Evolutionary conservation across 2,113 vertebrate species (phyloP).

Genomic region (Sciurus niger): DNA sequence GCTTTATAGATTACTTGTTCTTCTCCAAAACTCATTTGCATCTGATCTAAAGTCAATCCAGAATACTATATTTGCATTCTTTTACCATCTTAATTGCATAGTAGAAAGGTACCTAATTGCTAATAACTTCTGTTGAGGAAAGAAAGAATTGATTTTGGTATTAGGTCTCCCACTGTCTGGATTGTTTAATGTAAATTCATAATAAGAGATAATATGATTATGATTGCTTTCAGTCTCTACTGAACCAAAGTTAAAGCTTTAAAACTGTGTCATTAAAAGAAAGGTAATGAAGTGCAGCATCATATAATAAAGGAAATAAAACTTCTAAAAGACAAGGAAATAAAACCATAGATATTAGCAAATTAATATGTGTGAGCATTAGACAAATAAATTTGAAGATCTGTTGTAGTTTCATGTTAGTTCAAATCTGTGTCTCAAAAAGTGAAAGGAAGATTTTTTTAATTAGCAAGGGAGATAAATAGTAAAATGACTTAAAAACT

Average conservation of each 20-base stretch:
- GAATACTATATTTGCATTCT: background rate
- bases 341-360: background rate
- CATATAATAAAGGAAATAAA: background rate
- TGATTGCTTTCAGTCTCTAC: background rate
- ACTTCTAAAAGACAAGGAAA: background rate
- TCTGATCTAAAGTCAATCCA: background rate
- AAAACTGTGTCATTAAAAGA: background rate
- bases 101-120: background rate
- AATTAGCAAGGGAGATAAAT: slow-evolving; percentile 10
- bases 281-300: background rate
- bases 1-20: background rate
- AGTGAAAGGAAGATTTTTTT: background rate
- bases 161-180: background rate
- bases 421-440: slow-evolving; percentile 23
- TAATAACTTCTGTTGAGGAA: background rate
- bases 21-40: background rate
- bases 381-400: background rate
- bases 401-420: background rate
- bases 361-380: slow-evolving; percentile 3
- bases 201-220: background rate
- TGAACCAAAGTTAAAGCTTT: slow-evolving; percentile 25
- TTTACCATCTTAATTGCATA: background rate
- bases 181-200: background rate
- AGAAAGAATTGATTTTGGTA: slow-evolving; percentile 15
- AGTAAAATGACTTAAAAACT: slow-evolving; percentile 16